Evolutionary conservation across 2,113 vertebrate species (phyloP), one percentile per base, ranked within the genome.

Genomic region (Myrmophylax atrothorax): DNA sequence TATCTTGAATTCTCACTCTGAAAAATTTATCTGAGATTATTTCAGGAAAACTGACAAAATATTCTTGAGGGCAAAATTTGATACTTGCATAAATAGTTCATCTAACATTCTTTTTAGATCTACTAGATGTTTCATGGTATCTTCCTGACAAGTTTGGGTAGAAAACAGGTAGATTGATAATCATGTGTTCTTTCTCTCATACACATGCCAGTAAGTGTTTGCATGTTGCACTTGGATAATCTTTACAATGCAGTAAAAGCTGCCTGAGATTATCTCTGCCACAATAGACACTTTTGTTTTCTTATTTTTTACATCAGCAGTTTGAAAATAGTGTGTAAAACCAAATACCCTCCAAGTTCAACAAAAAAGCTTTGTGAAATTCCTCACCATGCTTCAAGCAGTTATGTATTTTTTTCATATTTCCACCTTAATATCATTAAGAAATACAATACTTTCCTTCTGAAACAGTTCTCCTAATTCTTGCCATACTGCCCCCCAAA

Each of bases 371-470:
- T 63, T 44, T 69, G 80, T 90, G 35, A 67, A 87, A 94, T 26
- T 74, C 23, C 40, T 77, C 14, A 82, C 31, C 3, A 9, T 2
- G 3, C 56, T 88, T 93, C 67, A 86, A 50, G 60, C 24, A 62
- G n/a, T 56, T 26, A 69, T 35, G 22, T 20, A 22, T 31, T 82
- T 67, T 59, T 76, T 93, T 60, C 12, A 40, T 33, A 75, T 88
- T 92, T 95, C 60, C 40, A 77, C 38, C 66, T 67, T 73, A 73
- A n/a, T 84, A 89, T 62, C 42, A 74, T 64, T 67, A 93, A 63
- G 85, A 94, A 96, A 93, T 87, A 87, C 17, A 29, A 6, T 80
- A 60, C 94, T 95, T 97, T 90, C 58, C 46, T 84, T 79, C 42
- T 58, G 18, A 92, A 90, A 84, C n/a, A 11, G 9, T 92, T 87